These are phyloP conservation scores for Porites lutea DNA, from an alignment of 64 coral and sea anemone species.

Conservation along the genomic window DNA sequence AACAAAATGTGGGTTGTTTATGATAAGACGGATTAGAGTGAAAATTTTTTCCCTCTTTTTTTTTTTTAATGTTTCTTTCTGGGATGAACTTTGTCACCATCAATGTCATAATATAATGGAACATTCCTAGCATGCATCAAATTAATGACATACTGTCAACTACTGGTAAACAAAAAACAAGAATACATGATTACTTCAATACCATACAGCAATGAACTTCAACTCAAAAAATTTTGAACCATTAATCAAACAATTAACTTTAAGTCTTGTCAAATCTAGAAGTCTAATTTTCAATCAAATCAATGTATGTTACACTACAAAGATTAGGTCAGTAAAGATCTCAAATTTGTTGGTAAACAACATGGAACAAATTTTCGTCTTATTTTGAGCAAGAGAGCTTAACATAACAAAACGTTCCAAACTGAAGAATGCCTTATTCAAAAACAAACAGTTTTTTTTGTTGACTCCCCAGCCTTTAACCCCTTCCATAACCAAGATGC, in stretches of 20 bases:
- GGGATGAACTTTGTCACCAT: not conserved
- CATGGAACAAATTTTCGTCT: slow-evolving; percentile 1
- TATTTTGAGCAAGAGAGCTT: not conserved
- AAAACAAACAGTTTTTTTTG: not conserved
- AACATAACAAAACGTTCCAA: not conserved
- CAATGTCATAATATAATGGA: not conserved
- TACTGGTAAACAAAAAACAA: not conserved
- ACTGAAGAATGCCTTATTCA: not conserved
- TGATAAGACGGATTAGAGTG: not conserved
- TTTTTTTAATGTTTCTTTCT: not conserved
- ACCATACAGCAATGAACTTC: not conserved
- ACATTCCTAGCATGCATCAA: not conserved
- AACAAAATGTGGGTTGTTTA: not conserved
- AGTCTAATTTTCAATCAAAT: slow-evolving; percentile 2
- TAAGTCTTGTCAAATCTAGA: not conserved
- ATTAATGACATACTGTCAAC: not conserved
- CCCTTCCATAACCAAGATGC: slow-evolving; percentile 44
- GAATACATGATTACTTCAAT: not conserved
- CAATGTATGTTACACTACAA: slow-evolving; percentile 1
- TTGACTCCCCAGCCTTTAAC: not conserved
- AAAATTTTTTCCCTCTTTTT: not conserved
- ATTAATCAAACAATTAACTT: not conserved
- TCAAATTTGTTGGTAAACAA: not conserved
- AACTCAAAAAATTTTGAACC: not conserved
- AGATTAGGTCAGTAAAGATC: not conserved